Conservation (phyloP, 2,113 vertebrate genomes). For the Proteles cristata region DNA sequence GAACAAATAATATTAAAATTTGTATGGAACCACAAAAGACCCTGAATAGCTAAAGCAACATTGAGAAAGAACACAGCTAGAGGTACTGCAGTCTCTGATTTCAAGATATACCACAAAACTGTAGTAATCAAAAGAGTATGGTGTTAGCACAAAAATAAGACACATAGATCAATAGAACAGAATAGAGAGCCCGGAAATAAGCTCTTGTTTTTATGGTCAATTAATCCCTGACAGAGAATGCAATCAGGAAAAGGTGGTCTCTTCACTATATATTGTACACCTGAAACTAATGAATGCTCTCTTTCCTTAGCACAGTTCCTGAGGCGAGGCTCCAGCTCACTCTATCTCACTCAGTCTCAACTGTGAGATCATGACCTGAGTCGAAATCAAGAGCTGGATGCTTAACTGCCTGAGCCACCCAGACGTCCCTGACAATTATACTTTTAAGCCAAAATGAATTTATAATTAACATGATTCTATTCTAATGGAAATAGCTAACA, state of each 20-base stretch:
- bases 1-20: background rate
- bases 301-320: too few species aligned
- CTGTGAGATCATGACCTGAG: too few species aligned
- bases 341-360: too few species aligned
- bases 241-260: background rate
- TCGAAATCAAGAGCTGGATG: too few species aligned
- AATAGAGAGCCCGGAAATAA: background rate
- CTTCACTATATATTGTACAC: background rate
- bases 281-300: background rate
- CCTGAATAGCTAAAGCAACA: background rate
- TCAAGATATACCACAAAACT: background rate
- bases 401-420: too few species aligned
- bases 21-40: background rate
- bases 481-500: constrained; percentile 44
- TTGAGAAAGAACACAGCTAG: background rate
- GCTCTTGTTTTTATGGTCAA: background rate
- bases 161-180: background rate
- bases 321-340: too few species aligned
- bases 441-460: constrained; percentile 33
- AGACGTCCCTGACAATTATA: background rate
- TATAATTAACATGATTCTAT: constrained; percentile 42
- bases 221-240: background rate
- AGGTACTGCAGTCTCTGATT: background rate
- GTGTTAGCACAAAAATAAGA: background rate
- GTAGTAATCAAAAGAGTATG: background rate